Evolutionary conservation across 2,113 vertebrate genomes (phyloP).

Genomic region (Bufo gargarizans): DNA sequence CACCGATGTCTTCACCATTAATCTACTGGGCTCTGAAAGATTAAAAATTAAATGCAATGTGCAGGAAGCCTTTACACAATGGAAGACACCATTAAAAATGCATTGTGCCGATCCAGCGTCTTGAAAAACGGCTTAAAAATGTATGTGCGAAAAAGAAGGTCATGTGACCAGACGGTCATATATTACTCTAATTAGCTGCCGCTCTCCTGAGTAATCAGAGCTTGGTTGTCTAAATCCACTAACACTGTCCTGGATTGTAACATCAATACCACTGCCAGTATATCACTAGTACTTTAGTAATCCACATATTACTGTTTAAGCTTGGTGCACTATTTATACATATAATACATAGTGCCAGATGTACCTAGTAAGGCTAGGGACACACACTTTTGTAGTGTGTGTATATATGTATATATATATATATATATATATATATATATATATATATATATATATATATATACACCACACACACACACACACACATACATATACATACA

Average conservation of each 20-base stretch:
- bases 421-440: too few species aligned
- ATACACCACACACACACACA: too few species aligned
- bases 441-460: too few species aligned
- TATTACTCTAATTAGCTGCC: not conserved
- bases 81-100: not conserved
- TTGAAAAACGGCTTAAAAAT: conserved; percentile 33
- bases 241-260: not conserved
- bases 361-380: too few species aligned
- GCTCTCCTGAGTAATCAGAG: not conserved
- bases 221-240: not conserved
- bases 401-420: too few species aligned
- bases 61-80: not conserved
- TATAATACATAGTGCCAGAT: too few species aligned
- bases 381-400: too few species aligned
- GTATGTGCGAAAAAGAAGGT: not conserved
- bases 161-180: not conserved
- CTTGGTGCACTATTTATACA: too few species aligned
- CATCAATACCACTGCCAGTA: too few species aligned
- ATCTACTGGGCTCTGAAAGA: not conserved
- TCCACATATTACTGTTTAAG: too few species aligned
- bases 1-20: not conserved
- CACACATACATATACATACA: too few species aligned
- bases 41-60: conserved; percentile 8
- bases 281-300: too few species aligned
- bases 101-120: not conserved